These are phyloP conservation scores for Ptychobarbus kaznakovi DNA, from an alignment of 2,797 vertebrate species.

Conservation along the genomic window DNA sequence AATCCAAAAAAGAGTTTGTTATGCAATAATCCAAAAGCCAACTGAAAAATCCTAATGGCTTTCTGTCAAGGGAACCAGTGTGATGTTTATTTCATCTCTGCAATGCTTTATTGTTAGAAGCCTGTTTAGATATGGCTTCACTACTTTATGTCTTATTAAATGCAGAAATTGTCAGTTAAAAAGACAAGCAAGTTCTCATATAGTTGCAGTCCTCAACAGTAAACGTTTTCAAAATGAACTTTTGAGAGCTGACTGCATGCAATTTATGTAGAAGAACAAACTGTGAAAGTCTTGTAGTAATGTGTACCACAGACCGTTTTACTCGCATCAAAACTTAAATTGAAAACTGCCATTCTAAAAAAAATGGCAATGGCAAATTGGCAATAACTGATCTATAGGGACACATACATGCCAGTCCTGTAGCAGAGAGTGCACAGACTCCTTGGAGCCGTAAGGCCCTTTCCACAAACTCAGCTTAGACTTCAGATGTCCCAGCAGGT, in stretches of 20 bases:
- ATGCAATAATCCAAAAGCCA: not conserved
- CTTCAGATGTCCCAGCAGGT: conserved; percentile 73
- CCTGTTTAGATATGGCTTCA: not conserved
- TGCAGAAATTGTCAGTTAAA: not conserved
- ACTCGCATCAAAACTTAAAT: not conserved
- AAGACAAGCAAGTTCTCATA: not conserved
- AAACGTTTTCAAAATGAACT: not conserved
- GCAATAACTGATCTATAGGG: not conserved
- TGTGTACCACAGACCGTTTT: not conserved
- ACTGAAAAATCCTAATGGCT: not conserved
- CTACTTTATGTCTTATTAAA: not conserved
- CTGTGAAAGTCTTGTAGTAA: not conserved
- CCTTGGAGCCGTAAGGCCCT: conserved; percentile 78
- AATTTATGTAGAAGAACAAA: not conserved
- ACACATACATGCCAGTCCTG: conserved; percentile 85
- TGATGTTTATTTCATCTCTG: not conserved
- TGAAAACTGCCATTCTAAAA: not conserved
- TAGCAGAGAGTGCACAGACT: conserved; percentile 74
- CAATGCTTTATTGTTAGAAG: not conserved
- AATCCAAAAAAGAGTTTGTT: not conserved
- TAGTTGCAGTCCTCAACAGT: not conserved
- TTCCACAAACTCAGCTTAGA: conserved; percentile 81
- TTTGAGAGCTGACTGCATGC: not conserved
- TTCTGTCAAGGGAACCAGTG: not conserved
- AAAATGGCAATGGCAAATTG: not conserved